phyloP scores from a whole-genome alignment of 1,140 invertebrate species.

The Aphelinus certus region DNA sequence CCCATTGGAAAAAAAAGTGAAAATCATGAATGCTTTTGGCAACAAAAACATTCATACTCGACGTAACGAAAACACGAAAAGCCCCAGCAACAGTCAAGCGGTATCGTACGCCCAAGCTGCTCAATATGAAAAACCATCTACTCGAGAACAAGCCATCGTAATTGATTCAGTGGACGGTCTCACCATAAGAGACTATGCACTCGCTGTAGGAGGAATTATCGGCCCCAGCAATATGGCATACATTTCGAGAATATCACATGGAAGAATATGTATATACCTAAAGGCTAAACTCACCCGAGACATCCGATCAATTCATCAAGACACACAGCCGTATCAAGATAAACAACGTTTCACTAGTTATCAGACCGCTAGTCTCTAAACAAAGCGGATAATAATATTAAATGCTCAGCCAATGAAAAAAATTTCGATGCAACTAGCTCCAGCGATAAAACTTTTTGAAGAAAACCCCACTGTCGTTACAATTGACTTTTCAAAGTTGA shows the following conservation, averaged over 20 bases:
- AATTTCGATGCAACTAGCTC: not conserved
- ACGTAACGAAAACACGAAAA: too few species aligned
- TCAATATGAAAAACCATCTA: too few species aligned
- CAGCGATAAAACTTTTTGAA: slow-evolving; percentile 3
- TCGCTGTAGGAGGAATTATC: slow-evolving; percentile 28
- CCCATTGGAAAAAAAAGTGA: too few species aligned
- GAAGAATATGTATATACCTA: slow-evolving; percentile 41
- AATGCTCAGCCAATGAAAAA: slow-evolving; percentile 36
- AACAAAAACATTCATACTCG: too few species aligned
- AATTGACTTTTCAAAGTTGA: too few species aligned
- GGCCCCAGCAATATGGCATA: slow-evolving; percentile 30
- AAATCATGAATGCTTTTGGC: too few species aligned
- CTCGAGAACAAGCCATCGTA: too few species aligned
- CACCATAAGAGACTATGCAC: slow-evolving; percentile 37
- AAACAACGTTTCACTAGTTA: not conserved
- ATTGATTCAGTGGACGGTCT: slow-evolving; percentile 28
- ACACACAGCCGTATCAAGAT: slow-evolving; percentile 31
- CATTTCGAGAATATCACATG: slow-evolving; percentile 41
- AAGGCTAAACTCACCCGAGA: slow-evolving; percentile 29
- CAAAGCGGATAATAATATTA: slow-evolving; percentile 40
- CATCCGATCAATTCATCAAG: slow-evolving; percentile 26
- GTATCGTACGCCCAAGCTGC: too few species aligned
- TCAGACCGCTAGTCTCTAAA: slow-evolving; percentile 39
- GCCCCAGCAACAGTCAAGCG: too few species aligned
- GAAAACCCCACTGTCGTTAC: not conserved